These are phyloP conservation scores for Ashinkailepas kermadecensis DNA, from an alignment of 2,888 invertebrate species.

Conservation along the genomic window DNA sequence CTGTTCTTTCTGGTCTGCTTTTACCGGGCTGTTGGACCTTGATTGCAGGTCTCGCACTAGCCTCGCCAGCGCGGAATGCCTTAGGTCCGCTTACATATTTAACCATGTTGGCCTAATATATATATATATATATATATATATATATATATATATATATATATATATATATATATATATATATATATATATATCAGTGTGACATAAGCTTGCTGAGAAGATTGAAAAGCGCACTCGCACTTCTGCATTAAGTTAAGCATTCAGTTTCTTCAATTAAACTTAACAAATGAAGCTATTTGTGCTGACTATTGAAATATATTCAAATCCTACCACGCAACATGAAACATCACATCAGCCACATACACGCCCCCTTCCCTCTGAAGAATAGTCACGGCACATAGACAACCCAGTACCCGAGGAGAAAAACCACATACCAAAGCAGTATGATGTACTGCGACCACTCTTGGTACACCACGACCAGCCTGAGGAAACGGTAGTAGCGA, in stretches of 20 bases:
- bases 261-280: neutral
- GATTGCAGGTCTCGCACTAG: too few relatives aligned
- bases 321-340: neutral
- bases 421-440: neutral
- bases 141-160: neutral
- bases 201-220: neutral
- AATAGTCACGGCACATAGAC: neutral
- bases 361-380: neutral
- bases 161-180: neutral
- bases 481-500: neutral
- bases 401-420: neutral
- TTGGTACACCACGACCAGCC: neutral
- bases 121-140: too few relatives aligned
- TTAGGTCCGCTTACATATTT: too few relatives aligned
- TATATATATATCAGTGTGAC: too few relatives aligned
- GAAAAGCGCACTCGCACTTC: neutral
- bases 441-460: constrained; percentile 1
- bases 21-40: too few relatives aligned
- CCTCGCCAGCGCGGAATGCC: too few relatives aligned
- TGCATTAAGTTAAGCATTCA: neutral
- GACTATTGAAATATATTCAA: too few relatives aligned
- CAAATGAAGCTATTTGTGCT: neutral
- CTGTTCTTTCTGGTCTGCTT: too few relatives aligned
- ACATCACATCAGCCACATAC: neutral
- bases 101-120: too few relatives aligned